phyloP scores from a whole-genome alignment of 2,888 invertebrate genomes.

The Bugulina stolonifera region DNA sequence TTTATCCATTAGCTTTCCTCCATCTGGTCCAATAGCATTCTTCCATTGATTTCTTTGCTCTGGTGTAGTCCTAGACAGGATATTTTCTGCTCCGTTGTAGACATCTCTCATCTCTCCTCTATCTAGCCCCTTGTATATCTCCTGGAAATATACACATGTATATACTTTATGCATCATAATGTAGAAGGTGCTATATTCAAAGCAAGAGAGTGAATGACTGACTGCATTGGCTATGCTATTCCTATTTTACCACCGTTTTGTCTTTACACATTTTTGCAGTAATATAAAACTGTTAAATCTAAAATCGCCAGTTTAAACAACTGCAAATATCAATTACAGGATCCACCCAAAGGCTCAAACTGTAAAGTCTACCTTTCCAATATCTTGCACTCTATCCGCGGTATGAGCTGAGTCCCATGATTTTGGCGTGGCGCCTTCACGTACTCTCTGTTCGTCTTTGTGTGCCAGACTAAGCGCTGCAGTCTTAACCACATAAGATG shows the following conservation, averaged over 20 bases:
- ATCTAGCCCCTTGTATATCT: not conserved
- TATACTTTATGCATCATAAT: too few relatives aligned
- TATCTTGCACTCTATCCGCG: conserved; percentile 14
- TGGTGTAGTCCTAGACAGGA: not conserved
- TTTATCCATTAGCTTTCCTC: not conserved
- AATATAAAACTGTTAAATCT: too few relatives aligned
- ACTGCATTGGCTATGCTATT: too few relatives aligned
- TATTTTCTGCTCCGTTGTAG: not conserved
- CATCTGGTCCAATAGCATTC: not conserved
- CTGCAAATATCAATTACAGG: too few relatives aligned
- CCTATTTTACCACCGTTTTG: too few relatives aligned
- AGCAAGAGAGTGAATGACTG: too few relatives aligned
- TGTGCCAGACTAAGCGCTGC: not conserved
- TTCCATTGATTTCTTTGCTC: not conserved
- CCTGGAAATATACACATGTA: not conserved
- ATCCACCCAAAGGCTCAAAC: too few relatives aligned
- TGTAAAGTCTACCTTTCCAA: conserved; percentile 24
- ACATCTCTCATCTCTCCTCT: conserved; percentile 22
- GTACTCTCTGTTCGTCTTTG: conserved; percentile 9
- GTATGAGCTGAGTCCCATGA: not conserved
- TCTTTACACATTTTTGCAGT: too few relatives aligned
- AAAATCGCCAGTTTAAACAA: too few relatives aligned
- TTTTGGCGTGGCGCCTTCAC: not conserved
- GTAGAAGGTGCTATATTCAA: too few relatives aligned
- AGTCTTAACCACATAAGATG: conserved; percentile 1